These are phyloP conservation scores for Cheilosia impressa DNA, from an alignment of 2,888 invertebrate species.

Conservation along the genomic window DNA sequence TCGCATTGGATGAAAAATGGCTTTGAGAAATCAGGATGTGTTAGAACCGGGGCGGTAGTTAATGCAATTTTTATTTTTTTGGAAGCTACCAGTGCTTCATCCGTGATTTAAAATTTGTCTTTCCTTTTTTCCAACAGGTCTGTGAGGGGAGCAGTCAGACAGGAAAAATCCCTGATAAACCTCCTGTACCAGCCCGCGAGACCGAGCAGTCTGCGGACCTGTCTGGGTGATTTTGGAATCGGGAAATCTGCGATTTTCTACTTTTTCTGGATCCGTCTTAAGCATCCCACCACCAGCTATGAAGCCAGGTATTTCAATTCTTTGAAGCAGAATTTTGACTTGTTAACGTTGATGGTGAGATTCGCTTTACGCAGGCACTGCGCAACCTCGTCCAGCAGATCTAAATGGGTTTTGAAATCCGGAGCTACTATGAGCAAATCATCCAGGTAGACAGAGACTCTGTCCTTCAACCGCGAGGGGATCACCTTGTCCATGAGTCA, in stretches of 20 bases:
- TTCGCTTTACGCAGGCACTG: no score
- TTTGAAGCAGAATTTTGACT: no score
- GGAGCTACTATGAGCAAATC: conserved; percentile 46
- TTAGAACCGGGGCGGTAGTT: conserved; percentile 52
- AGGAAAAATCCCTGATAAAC: not conserved
- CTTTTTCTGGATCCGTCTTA: conserved; percentile 17
- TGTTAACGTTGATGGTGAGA: no score
- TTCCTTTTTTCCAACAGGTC: not conserved
- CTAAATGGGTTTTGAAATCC: conserved; percentile 41
- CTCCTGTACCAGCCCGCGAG: not conserved
- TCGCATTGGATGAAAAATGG: conserved; percentile 46
- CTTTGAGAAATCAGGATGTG: conserved; percentile 54
- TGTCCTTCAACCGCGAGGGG: conserved; percentile 43
- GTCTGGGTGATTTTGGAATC: not conserved
- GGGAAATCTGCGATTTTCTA: not conserved
- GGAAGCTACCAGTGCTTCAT: conserved; percentile 39
- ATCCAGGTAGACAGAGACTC: conserved; percentile 35
- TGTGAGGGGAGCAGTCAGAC: no score
- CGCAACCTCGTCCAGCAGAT: conserved; percentile 18
- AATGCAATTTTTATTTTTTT: conserved; percentile 39
- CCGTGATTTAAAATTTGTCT: conserved; percentile 34
- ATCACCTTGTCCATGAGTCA: conserved; percentile 54
- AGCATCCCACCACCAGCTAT: conserved; percentile 15
- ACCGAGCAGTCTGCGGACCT: no score
- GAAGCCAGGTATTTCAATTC: no score